Base-by-base conservation (phyloP, 2,888 invertebrate species). In the Stenurella melanura region DNA sequence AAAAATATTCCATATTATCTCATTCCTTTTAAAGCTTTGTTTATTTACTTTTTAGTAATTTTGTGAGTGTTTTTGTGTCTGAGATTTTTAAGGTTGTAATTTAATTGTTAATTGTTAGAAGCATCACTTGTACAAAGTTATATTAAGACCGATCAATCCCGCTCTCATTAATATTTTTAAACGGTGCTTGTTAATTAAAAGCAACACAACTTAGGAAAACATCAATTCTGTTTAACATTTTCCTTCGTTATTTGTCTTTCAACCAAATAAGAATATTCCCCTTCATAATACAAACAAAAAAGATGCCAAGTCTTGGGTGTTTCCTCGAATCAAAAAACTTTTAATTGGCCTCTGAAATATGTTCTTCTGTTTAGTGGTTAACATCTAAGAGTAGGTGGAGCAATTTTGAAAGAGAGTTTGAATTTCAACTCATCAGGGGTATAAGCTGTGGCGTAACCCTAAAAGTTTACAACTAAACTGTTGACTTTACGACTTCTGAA, bases 401-500 rank as follows among this genome's bases (percentile, higher is more conserved):
- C n/a, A 38, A 63, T 38, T 34, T 17, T 18, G 38, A 3, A 63
- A 12, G 63, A 57, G 26, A 56, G 26, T 42, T 70, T 17, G 21
- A 18, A 38, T 42, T 19, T 17, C 12, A 70, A 70, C 69, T 58
- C 69, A 60, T 38, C 38, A 2, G 69, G 21, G 26, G 68, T 70
- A 38, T 70, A 58, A 38, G 58, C 58, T n/a, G 57, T 15, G 21
- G 58, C 19, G 26, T 1, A 58, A 19, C 9, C 34, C 58, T 18
- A 34, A 30, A 70, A 70, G 69, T 70, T 70, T 54, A 1, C 54
- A 38, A 18, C 11, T 12, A 54, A 18, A 70, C 18, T 58, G 38
- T 70, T 70, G 57, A 58, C 69, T 57, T 58, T 26, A 21, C 11
- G 58, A 18, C 57, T 19, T 58, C 19, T 38, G 15, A 70, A 70